These are phyloP conservation scores for Macropodus opercularis DNA, from an alignment of 2,797 vertebrate species.

Conservation along the genomic window DNA sequence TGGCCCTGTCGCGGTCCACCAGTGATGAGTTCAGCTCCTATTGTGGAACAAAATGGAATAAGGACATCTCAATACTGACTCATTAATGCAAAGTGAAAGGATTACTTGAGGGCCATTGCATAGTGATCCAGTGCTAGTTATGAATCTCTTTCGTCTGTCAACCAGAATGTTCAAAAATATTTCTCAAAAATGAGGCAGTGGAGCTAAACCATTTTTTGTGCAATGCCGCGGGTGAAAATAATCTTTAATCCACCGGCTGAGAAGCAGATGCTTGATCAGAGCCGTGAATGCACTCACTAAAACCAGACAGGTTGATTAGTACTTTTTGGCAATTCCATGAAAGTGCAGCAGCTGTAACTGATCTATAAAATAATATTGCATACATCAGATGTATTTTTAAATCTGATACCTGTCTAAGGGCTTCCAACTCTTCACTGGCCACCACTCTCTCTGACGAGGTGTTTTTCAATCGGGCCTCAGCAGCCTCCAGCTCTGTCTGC, in stretches of 20 bases:
- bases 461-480: slow-evolving; percentile 94
- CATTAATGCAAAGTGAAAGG: slow-evolving; percentile 33
- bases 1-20: slow-evolving; percentile 89
- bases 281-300: slow-evolving; percentile 14
- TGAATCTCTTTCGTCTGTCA: slow-evolving; percentile 45
- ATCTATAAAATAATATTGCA: not conserved
- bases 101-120: slow-evolving; percentile 16
- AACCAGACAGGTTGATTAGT: slow-evolving; percentile 1
- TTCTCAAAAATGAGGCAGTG: slow-evolving; percentile 30
- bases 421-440: slow-evolving; percentile 95
- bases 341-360: not conserved
- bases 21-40: slow-evolving; percentile 90
- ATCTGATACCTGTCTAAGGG: slow-evolving; percentile 90
- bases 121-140: slow-evolving; percentile 25
- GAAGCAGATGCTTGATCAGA: slow-evolving; percentile 7
- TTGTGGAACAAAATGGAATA: slow-evolving; percentile 46
- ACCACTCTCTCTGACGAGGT: slow-evolving; percentile 94
- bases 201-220: slow-evolving; percentile 37
- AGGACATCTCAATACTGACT: slow-evolving; percentile 37
- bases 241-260: slow-evolving; percentile 32
- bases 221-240: slow-evolving; percentile 8
- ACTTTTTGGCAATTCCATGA: too few relatives aligned
- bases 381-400: not conserved
- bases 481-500: slow-evolving; percentile 94
- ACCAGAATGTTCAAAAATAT: slow-evolving; percentile 25